Percentiles rank a stretch among this genome's conserved stretches.
Conservation (phyloP, 2,113 vertebrate species). For the Dipodomys ordii region DNA sequence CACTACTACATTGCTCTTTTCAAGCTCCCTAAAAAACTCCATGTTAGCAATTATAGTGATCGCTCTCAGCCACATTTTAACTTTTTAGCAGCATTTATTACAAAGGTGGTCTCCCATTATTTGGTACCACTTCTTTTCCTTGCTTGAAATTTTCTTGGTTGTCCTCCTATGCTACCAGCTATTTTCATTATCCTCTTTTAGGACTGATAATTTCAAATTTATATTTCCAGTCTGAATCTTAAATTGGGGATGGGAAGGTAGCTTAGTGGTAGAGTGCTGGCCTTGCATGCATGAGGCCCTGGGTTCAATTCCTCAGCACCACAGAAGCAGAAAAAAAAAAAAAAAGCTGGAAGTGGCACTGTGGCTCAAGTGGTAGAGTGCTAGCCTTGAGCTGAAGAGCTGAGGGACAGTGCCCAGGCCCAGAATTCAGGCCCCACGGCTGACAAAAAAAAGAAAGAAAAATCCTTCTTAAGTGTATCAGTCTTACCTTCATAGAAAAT, state of each 20-base stretch:
- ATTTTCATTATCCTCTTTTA: background rate
- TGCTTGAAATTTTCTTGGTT: background rate
- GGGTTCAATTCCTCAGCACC: too few species aligned
- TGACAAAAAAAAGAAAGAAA: too few species aligned
- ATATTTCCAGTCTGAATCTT: background rate
- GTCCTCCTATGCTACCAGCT: background rate
- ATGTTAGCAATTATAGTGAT: background rate
- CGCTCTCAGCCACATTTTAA: slow-evolving; percentile 7
- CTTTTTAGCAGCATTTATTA: background rate
- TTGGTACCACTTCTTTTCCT: background rate
- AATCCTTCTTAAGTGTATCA: background rate
- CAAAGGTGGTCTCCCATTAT: background rate
- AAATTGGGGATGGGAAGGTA: too few species aligned
- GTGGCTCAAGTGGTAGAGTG: too few species aligned
- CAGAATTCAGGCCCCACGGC: too few species aligned
- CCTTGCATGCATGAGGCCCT: too few species aligned
- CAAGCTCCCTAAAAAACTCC: background rate
- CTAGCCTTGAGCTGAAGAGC: too few species aligned
- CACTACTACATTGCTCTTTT: background rate
- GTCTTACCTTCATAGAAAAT: background rate
- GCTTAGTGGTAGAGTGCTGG: too few species aligned
- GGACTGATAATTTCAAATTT: background rate
- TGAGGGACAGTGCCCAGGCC: too few species aligned
- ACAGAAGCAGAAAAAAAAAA: too few species aligned
- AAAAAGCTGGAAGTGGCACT: too few species aligned